phyloP scores from a whole-genome alignment of 2,888 invertebrate species.

The Pachycephus smyrnensis region DNA sequence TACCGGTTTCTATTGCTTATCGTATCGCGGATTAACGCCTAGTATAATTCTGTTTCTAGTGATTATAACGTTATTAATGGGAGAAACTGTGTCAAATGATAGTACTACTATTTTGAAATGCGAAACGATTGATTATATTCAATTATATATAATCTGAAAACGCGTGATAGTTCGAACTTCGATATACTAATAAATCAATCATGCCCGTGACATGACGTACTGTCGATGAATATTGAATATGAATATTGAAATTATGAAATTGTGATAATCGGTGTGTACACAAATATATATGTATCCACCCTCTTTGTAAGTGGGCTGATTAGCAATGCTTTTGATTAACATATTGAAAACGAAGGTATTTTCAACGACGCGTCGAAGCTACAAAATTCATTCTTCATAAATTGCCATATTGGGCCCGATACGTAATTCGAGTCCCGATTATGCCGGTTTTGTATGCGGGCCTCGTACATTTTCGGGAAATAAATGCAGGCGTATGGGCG shows the following conservation, averaged over 20 bases:
- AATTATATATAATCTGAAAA: neutral
- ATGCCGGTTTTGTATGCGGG: neutral
- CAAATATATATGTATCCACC: too few relatives aligned
- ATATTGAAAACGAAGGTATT: neutral
- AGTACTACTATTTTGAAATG: neutral
- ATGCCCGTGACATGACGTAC: too few relatives aligned
- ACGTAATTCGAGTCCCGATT: neutral
- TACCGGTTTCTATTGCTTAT: neutral
- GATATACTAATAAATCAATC: too few relatives aligned
- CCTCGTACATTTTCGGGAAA: neutral
- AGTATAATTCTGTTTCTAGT: neutral
- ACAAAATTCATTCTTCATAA: neutral
- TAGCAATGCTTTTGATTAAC: neutral
- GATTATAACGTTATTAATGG: neutral
- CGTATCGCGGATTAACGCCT: neutral
- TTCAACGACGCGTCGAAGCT: neutral
- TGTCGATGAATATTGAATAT: too few relatives aligned
- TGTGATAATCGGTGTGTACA: too few relatives aligned
- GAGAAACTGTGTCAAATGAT: neutral
- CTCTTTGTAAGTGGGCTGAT: neutral
- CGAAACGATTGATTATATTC: neutral
- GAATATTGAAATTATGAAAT: too few relatives aligned
- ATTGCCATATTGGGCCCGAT: neutral
- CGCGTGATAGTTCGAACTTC: too few relatives aligned
- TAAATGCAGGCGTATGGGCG: neutral